phyloP scores from a whole-genome alignment of 2,113 vertebrate genomes.

The Tursiops truncatus region DNA sequence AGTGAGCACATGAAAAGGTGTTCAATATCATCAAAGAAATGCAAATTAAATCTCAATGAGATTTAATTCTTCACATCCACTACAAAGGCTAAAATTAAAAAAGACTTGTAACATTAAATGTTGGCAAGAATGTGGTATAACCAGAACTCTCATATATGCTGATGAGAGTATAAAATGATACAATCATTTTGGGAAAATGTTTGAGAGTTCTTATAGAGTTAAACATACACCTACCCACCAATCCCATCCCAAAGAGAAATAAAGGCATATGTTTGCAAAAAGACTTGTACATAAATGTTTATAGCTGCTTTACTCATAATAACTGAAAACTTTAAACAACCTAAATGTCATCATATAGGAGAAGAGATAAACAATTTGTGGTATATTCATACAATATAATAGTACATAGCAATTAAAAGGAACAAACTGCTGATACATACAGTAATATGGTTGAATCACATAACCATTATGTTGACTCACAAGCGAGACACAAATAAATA shows the following conservation, averaged over 20 bases:
- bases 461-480: slow-evolving; percentile 34
- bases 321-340: slow-evolving; percentile 65
- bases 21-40: slow-evolving; percentile 14
- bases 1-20: neutral
- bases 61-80: neutral
- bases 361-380: slow-evolving; percentile 50
- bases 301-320: slow-evolving; percentile 56
- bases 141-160: neutral
- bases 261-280: slow-evolving; percentile 49
- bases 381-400: slow-evolving; percentile 9
- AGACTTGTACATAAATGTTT: slow-evolving; percentile 31
- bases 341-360: slow-evolving; percentile 49
- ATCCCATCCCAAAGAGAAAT: slow-evolving; percentile 31
- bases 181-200: slow-evolving; percentile 3
- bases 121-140: neutral
- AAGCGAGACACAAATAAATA: slow-evolving; percentile 51
- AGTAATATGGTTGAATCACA: neutral
- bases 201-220: neutral
- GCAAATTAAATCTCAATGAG: neutral
- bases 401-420: slow-evolving; percentile 55
- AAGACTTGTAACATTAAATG: neutral
- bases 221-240: slow-evolving; percentile 27
- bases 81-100: neutral
- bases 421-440: slow-evolving; percentile 37
- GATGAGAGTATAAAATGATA: neutral